Percentiles rank a stretch among this genome's conserved stretches.
These are phyloP conservation scores for Elgonia sp. DNA, from an alignment of 2,888 invertebrate species.

Conservation along the genomic window DNA sequence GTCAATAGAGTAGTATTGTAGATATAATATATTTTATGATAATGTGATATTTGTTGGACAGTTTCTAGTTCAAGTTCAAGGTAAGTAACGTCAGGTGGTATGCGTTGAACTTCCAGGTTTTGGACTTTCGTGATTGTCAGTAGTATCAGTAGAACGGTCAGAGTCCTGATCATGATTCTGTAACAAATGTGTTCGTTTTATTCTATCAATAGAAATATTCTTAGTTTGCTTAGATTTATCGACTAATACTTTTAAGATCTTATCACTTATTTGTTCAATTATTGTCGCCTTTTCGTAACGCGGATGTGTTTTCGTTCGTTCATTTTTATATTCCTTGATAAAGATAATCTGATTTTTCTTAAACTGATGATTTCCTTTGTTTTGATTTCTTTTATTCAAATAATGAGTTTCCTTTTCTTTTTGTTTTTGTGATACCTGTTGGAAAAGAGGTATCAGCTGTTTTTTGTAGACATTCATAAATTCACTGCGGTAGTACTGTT, in stretches of 20 bases:
- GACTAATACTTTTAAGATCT: conserved; percentile 9
- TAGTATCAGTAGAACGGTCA: not conserved
- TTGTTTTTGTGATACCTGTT: too few relatives aligned
- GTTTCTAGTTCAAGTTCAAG: conserved; percentile 19
- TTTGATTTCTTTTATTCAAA: conserved; percentile 6
- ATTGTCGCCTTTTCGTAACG: conserved; percentile 6
- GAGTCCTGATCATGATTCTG: not conserved
- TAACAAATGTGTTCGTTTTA: conserved; percentile 23
- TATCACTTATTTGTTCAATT: conserved; percentile 9
- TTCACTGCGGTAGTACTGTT: too few relatives aligned
- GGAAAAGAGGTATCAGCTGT: too few relatives aligned
- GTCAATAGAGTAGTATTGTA: conserved; percentile 26
- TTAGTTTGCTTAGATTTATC: conserved; percentile 21
- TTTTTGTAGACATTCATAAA: too few relatives aligned
- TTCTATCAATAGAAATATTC: conserved; percentile 20
- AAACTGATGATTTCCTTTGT: not conserved
- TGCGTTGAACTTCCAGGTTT: not conserved
- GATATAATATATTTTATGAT: conserved; percentile 24
- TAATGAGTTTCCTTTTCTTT: not conserved
- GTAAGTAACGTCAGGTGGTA: conserved; percentile 9
- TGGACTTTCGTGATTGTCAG: not conserved
- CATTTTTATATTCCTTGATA: conserved; percentile 4
- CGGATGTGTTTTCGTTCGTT: not conserved
- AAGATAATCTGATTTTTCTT: not conserved
- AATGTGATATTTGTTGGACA: conserved; percentile 17